Percentiles rank a stretch among this genome's conserved stretches.
Conservation (phyloP, 2,113 vertebrate genomes). For the Canis aureus region DNA sequence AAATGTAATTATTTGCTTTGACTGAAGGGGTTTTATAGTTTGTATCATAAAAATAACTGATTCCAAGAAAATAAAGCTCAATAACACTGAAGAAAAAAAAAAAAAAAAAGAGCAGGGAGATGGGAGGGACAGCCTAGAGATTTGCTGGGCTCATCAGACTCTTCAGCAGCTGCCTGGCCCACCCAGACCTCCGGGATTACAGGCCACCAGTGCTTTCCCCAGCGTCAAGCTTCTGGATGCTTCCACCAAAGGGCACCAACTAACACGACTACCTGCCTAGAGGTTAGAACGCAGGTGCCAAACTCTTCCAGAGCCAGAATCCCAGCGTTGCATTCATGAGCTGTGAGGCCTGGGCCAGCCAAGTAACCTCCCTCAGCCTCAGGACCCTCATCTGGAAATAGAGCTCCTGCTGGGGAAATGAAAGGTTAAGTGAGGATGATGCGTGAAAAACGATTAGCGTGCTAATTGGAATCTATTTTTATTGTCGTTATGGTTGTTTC, state of each 20-base stretch:
- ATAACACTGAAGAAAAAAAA: neutral
- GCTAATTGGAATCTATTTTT: neutral
- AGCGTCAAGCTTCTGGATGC: neutral
- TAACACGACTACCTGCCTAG: neutral
- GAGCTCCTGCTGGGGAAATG: neutral
- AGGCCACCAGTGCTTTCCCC: fast-evolving
- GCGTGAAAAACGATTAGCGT: fast-evolving
- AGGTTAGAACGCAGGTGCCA: neutral
- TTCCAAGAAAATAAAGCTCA: slow-evolving; percentile 30
- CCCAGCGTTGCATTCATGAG: neutral
- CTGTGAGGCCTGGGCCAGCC: neutral
- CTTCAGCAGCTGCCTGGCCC: neutral
- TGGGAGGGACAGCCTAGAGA: fast-evolving
- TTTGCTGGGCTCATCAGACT: fast-evolving
- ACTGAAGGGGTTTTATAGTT: slow-evolving; percentile 1
- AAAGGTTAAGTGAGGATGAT: neutral
- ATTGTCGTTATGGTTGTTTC: neutral
- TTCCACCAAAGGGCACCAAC: neutral
- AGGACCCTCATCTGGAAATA: neutral
- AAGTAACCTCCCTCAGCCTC: neutral
- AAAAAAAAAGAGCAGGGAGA: neutral
- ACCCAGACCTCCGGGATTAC: neutral
- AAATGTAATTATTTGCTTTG: slow-evolving; percentile 49
- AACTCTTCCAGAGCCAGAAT: neutral
- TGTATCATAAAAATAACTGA: neutral